phyloP scores from a whole-genome alignment of 2,113 vertebrate species.

The Brevimyrus niger region DNA sequence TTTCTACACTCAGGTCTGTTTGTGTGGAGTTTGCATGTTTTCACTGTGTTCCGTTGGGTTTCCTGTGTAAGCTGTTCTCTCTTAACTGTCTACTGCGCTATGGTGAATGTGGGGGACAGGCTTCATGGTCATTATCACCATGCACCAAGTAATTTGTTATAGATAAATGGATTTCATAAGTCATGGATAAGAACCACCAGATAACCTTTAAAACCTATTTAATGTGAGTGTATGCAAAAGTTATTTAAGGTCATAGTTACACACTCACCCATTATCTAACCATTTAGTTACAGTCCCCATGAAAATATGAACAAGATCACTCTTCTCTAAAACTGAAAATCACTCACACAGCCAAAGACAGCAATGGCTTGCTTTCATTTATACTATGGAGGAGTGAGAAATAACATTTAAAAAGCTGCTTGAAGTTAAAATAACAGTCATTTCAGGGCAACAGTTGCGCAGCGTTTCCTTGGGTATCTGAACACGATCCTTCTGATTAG shows the following conservation, averaged over 20 bases:
- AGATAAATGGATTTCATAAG: neutral
- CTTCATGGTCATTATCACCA: neutral
- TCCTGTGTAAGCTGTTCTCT: neutral
- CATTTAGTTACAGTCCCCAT: neutral
- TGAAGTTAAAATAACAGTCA: neutral
- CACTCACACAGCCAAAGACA: neutral
- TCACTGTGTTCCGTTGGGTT: neutral
- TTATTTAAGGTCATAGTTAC: neutral
- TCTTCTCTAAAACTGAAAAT: neutral
- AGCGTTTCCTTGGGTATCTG: neutral
- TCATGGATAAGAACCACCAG: neutral
- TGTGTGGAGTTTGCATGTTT: neutral
- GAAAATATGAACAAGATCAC: neutral
- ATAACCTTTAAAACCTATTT: neutral
- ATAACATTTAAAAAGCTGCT: neutral
- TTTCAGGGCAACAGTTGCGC: slow-evolving; percentile 18
- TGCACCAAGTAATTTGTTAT: neutral
- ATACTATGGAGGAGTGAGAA: neutral
- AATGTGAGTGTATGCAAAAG: neutral
- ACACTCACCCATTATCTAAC: neutral
- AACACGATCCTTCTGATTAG: neutral
- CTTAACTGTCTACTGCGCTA: neutral
- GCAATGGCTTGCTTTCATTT: neutral
- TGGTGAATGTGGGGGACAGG: neutral
- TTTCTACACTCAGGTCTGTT: neutral